Evolutionary conservation across 2,888 invertebrate genomes (phyloP).

Genomic region (Zygaena filipendulae): DNA sequence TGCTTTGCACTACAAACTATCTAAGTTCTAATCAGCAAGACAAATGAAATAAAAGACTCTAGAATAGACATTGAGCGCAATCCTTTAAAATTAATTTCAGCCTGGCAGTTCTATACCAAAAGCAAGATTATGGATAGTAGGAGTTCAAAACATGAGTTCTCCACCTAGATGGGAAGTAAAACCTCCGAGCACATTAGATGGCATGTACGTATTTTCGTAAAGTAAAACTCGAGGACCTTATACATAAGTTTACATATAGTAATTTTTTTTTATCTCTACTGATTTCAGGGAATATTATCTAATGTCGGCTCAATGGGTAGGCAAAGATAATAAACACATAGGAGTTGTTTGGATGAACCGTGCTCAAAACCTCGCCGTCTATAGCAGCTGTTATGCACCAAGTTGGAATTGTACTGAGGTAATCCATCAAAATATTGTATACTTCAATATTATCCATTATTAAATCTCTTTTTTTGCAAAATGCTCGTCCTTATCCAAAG

Average conservation of each 20-base stretch:
- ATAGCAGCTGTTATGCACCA: conserved; percentile 85
- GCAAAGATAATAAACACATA: conserved; percentile 79
- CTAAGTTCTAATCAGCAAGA: too few species aligned
- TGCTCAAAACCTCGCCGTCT: conserved; percentile 89
- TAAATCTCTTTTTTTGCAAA: too few species aligned
- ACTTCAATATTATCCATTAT: not conserved
- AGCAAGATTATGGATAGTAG: conserved; percentile 83
- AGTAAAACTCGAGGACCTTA: conserved; percentile 2
- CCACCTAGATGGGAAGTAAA: conserved; percentile 74
- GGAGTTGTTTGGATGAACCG: conserved; percentile 94
- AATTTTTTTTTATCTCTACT: conserved; percentile 3
- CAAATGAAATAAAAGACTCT: too few species aligned
- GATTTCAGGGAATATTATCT: conserved; percentile 87
- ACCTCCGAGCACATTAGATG: conserved; percentile 80
- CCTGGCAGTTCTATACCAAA: conserved; percentile 89
- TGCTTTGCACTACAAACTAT: too few species aligned
- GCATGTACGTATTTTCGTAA: conserved; percentile 73
- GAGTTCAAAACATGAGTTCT: conserved; percentile 74
- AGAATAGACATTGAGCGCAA: too few species aligned
- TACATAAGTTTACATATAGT: conserved; percentile 10
- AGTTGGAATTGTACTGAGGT: conserved; percentile 90
- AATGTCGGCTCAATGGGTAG: conserved; percentile 92
- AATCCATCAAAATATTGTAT: conserved; percentile 6
- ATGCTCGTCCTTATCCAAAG: too few species aligned
- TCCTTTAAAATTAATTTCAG: conserved; percentile 59